These are phyloP conservation scores for Microtus richardsoni DNA, from an alignment of 2,113 vertebrate genomes.

Conservation along the genomic window DNA sequence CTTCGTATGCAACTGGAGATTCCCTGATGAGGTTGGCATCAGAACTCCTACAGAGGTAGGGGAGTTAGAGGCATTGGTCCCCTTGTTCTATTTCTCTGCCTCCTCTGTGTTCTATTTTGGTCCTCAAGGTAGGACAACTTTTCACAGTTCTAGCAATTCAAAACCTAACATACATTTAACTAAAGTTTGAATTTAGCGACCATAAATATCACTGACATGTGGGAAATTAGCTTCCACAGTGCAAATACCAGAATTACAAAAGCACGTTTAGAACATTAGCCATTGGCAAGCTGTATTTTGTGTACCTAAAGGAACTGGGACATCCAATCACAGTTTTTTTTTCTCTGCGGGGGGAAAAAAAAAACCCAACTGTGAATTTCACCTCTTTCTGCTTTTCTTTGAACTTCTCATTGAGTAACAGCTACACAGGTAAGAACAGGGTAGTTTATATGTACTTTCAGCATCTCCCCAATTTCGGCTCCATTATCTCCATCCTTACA, in stretches of 20 bases:
- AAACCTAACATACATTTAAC: background rate
- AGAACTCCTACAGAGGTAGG: background rate
- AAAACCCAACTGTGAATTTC: background rate
- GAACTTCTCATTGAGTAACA: rapidly evolving
- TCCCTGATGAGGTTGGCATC: background rate
- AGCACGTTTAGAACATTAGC: background rate
- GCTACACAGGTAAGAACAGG: background rate
- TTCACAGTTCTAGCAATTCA: background rate
- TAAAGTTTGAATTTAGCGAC: background rate
- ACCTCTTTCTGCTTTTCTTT: background rate
- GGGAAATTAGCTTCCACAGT: background rate
- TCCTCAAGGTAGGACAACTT: background rate
- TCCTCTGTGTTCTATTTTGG: background rate
- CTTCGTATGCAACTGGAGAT: background rate
- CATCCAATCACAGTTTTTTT: background rate
- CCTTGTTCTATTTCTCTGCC: background rate
- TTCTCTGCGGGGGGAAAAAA: rapidly evolving
- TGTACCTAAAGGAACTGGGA: background rate
- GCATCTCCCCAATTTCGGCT: background rate
- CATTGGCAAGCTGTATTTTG: background rate
- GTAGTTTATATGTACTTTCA: background rate
- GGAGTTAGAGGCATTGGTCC: background rate
- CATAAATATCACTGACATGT: background rate
- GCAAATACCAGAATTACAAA: background rate
- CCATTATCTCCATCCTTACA: background rate